Percentiles rank a stretch among this genome's conserved stretches.
These are phyloP conservation scores for Leptopilina boulardi DNA, from an alignment of 1,140 invertebrate genomes.

Conservation along the genomic window DNA sequence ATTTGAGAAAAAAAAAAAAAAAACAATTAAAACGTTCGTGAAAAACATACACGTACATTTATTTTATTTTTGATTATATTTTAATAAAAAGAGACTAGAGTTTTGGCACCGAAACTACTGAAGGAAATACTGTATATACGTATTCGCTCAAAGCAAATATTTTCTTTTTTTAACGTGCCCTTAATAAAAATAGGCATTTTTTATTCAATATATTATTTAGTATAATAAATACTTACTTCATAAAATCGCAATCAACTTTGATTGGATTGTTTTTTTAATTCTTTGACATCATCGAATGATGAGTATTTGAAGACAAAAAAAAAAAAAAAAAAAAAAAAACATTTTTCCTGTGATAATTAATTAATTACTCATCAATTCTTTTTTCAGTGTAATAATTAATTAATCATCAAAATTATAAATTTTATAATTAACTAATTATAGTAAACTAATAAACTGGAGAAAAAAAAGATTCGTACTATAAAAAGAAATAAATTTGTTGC, in stretches of 20 bases:
- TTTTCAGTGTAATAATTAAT: not conserved
- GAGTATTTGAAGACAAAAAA: too few species aligned
- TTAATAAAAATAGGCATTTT: not conserved
- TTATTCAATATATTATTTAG: not conserved
- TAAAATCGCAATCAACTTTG: constrained; percentile 2
- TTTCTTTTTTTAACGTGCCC: constrained; percentile 11
- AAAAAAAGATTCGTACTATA: too few species aligned
- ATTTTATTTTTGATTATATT: constrained; percentile 10
- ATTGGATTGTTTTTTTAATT: not conserved
- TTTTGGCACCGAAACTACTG: constrained; percentile 18
- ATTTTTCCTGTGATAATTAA: not conserved
- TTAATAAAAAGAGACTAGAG: constrained; percentile 22
- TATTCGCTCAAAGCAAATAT: not conserved
- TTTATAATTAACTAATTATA: too few species aligned
- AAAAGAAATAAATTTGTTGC: too few species aligned
- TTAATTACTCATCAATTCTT: too few species aligned
- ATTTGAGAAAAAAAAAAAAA: not conserved
- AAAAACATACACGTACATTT: constrained; percentile 11
- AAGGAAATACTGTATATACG: constrained; percentile 13
- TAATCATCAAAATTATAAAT: not conserved
- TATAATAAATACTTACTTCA: constrained; percentile 15
- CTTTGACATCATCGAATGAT: not conserved
- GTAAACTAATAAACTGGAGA: too few species aligned
- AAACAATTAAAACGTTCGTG: not conserved
- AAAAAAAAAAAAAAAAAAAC: not conserved